Percentiles rank a stretch among this genome's conserved stretches.
Conservation (phyloP, 2,797 vertebrate species). For the Hylomyscus alleni region DNA sequence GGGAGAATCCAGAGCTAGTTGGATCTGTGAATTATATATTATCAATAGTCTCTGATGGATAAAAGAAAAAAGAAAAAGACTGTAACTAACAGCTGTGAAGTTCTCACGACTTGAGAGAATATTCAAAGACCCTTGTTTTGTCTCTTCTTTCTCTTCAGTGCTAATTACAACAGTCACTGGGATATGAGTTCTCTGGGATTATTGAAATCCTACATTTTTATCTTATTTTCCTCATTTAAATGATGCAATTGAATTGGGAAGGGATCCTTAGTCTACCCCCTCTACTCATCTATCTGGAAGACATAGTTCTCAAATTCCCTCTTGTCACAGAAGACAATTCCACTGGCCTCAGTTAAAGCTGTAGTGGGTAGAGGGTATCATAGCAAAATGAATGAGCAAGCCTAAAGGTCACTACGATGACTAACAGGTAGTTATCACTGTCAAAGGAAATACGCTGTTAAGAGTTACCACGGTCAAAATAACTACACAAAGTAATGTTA, state of each 20-base stretch:
- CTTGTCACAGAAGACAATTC: background rate
- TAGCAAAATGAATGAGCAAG: background rate
- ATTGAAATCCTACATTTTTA: background rate
- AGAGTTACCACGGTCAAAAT: no score
- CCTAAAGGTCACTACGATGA: background rate
- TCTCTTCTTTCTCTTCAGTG: background rate
- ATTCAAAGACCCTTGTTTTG: background rate
- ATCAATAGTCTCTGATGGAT: background rate
- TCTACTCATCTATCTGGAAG: background rate
- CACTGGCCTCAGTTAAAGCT: background rate
- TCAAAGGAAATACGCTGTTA: background rate
- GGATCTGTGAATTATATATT: background rate
- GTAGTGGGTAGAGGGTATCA: background rate
- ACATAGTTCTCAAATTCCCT: background rate
- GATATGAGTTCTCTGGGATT: background rate
- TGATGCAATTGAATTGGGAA: background rate
- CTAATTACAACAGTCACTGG: background rate
- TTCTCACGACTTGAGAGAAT: background rate
- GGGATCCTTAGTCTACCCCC: background rate
- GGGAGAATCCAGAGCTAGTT: background rate
- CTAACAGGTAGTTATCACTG: background rate
- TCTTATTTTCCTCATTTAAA: background rate
- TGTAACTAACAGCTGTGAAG: background rate
- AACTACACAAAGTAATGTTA: background rate
- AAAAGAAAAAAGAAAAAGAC: background rate